phyloP scores from a whole-genome alignment of 2,797 vertebrate species.

The Platyrinchus mystaceus region DNA sequence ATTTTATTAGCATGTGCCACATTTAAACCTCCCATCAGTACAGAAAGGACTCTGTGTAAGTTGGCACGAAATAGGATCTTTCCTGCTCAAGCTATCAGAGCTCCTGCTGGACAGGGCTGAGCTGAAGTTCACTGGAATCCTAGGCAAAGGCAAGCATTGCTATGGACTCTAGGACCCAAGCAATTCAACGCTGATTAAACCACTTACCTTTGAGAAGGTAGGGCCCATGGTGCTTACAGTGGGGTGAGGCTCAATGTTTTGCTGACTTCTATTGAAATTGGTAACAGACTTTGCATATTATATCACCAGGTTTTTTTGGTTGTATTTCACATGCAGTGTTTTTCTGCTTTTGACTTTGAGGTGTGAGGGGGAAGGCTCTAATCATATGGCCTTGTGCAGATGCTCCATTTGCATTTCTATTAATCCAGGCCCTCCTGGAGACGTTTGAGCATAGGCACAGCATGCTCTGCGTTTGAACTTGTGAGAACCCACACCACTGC shows the following conservation, averaged over 20 bases:
- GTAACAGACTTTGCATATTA: slow-evolving; percentile 79
- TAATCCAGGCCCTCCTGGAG: slow-evolving; percentile 84
- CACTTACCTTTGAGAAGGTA: slow-evolving; percentile 64
- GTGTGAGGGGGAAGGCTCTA: slow-evolving; percentile 79
- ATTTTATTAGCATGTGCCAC: background rate
- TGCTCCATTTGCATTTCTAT: slow-evolving; percentile 85
- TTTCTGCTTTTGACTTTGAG: slow-evolving; percentile 82
- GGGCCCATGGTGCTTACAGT: slow-evolving; percentile 33
- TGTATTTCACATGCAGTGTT: slow-evolving; percentile 79
- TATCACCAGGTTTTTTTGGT: slow-evolving; percentile 77
- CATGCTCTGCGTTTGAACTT: slow-evolving; percentile 83
- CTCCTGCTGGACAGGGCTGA: background rate
- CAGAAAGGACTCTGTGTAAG: background rate
- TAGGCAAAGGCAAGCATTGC: background rate
- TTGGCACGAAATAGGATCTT: background rate
- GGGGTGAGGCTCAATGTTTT: slow-evolving; percentile 66
- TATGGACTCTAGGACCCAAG: background rate
- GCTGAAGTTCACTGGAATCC: background rate
- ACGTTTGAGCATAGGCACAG: slow-evolving; percentile 79
- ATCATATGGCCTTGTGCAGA: slow-evolving; percentile 82
- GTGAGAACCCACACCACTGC: slow-evolving; percentile 81
- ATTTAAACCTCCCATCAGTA: background rate
- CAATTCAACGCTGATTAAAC: slow-evolving; percentile 45
- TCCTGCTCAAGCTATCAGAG: background rate
- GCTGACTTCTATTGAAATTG: slow-evolving; percentile 78